Evolutionary conservation across 2,113 vertebrate genomes (phyloP).

Genomic region (Microcebus murinus): DNA sequence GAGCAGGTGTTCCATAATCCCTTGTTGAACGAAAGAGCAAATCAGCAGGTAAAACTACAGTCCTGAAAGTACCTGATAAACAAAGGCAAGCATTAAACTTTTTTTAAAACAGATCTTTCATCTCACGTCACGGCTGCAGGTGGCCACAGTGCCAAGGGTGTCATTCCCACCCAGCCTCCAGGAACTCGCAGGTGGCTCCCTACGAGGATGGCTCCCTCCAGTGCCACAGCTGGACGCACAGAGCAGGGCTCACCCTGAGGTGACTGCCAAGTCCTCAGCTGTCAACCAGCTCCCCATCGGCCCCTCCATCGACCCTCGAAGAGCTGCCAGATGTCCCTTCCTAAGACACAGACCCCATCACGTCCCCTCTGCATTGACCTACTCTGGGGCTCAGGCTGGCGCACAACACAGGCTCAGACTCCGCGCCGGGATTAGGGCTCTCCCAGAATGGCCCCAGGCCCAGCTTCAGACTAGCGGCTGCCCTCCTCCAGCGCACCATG

Average conservation of each 20-base stretch:
- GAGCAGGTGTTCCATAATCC: not conserved
- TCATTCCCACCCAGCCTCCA: not conserved
- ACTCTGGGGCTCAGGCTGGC: not conserved
- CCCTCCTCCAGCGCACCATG: not conserved
- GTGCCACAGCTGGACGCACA: not conserved
- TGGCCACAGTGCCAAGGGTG: too few species aligned
- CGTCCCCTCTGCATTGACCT: too few species aligned
- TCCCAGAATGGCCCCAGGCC: too few species aligned
- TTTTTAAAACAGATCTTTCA: not conserved
- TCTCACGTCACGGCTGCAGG: rapidly evolving
- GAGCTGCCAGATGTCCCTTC: not conserved
- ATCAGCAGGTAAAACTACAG: not conserved
- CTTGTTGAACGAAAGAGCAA: not conserved
- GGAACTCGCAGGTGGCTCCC: not conserved
- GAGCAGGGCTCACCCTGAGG: not conserved
- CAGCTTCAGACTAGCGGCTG: not conserved
- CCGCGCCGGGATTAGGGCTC: not conserved
- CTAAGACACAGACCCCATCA: not conserved
- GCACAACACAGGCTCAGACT: not conserved
- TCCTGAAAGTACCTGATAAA: not conserved
- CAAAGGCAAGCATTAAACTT: not conserved
- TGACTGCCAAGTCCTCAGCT: not conserved
- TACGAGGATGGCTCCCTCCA: not conserved
- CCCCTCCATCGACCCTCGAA: not conserved
- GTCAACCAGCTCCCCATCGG: not conserved